These are phyloP conservation scores for Jaculus jaculus DNA, from an alignment of 2,113 vertebrate species.

Conservation along the genomic window DNA sequence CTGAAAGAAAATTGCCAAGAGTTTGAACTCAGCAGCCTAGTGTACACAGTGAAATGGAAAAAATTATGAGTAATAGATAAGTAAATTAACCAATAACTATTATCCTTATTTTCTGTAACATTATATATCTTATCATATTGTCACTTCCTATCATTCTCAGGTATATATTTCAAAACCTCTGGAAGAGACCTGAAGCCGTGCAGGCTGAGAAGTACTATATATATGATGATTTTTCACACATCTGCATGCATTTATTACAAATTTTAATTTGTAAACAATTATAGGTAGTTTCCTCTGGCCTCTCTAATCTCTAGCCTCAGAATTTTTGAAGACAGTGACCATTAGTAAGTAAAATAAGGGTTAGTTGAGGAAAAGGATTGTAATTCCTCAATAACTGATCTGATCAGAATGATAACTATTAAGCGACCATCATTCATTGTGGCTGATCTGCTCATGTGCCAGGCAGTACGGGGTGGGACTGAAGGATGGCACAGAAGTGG, in stretches of 20 bases:
- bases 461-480: accelerated
- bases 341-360: neutral
- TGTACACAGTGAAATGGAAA: neutral
- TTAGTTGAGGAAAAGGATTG: neutral
- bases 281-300: neutral
- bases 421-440: neutral
- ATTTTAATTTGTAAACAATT: neutral
- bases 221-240: neutral
- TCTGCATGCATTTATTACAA: neutral
- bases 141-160: neutral
- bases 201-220: accelerated
- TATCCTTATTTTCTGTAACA: neutral
- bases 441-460: too few relatives aligned
- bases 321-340: neutral
- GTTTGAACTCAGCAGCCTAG: neutral
- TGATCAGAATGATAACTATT: neutral
- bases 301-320: neutral
- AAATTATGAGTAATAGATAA: too few relatives aligned
- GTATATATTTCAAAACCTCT: neutral
- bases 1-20: neutral
- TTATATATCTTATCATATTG: neutral
- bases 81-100: too few relatives aligned
- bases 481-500: neutral
- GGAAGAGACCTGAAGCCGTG: neutral
- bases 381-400: neutral